Conservation (phyloP, 2,888 invertebrate genomes). For the Antheraea yamamai region DNA sequence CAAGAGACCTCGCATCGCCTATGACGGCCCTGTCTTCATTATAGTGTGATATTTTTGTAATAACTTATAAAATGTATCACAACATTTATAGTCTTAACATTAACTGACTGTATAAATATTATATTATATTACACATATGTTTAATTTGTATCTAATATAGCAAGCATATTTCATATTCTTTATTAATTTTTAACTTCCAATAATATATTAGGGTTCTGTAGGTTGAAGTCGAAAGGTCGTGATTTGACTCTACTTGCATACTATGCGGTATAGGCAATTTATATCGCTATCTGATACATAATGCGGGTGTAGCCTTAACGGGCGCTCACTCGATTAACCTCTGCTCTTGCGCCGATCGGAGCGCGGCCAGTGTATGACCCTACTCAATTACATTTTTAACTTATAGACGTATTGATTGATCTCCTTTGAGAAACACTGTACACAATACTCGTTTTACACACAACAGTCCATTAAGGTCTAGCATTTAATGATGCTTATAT, state of each 20-base stretch:
- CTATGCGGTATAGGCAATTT: conserved; percentile 14
- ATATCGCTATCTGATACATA: conserved; percentile 38
- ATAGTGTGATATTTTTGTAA: not conserved
- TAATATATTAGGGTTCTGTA: not conserved
- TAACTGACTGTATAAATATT: not conserved
- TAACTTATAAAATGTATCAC: not conserved
- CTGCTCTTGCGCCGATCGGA: conserved; percentile 58
- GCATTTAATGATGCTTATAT: not conserved
- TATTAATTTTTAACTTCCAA: not conserved
- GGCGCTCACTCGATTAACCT: conserved; percentile 70
- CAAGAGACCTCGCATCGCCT: too few relatives aligned
- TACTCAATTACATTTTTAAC: conserved; percentile 65
- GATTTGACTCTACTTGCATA: not conserved
- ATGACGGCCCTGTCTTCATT: not conserved
- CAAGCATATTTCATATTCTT: not conserved
- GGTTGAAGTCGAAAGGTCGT: not conserved
- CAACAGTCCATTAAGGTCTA: not conserved
- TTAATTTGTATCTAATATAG: not conserved
- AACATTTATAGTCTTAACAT: not conserved
- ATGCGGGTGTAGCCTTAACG: conserved; percentile 34
- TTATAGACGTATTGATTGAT: conserved; percentile 60
- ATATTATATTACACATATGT: not conserved
- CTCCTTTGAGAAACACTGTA: conserved; percentile 35
- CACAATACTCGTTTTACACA: not conserved
- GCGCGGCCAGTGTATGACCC: conserved; percentile 54